Conservation (phyloP, 2,113 vertebrate genomes). For the Sula dactylatra region DNA sequence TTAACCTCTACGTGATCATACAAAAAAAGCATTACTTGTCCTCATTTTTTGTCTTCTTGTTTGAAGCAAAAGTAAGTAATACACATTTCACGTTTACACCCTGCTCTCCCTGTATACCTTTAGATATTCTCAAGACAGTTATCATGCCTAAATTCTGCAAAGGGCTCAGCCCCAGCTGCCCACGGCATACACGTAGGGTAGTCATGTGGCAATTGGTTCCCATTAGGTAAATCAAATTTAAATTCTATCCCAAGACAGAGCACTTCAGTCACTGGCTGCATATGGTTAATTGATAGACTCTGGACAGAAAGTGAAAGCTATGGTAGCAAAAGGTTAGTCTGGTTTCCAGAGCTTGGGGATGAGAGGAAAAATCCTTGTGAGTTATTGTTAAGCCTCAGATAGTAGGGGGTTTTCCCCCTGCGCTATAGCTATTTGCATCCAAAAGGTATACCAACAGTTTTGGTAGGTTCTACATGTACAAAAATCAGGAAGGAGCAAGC, state of each 20-base stretch:
- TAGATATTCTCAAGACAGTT: neutral
- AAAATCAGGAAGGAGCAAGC: neutral
- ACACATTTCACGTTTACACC: neutral
- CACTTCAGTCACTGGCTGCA: neutral
- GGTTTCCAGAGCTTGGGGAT: neutral
- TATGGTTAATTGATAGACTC: neutral
- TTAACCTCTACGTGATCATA: neutral
- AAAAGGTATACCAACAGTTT: neutral
- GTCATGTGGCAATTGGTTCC: neutral
- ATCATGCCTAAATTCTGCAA: neutral
- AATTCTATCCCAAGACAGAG: neutral
- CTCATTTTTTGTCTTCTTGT: neutral
- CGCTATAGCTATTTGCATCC: neutral
- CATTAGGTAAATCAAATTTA: slow-evolving; percentile 12
- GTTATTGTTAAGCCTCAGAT: neutral
- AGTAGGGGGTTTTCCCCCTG: neutral
- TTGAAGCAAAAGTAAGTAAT: neutral
- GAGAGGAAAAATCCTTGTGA: neutral
- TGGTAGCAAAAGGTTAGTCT: neutral
- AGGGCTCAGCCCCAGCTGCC: neutral
- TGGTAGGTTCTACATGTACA: neutral
- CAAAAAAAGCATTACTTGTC: neutral
- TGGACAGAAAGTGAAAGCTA: neutral
- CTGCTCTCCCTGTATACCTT: neutral
- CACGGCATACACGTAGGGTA: neutral